Percentiles rank a stretch among this genome's conserved stretches.
Evolutionary conservation across 2,888 invertebrate species (phyloP).

Genomic region (Serripes groenlandicus): DNA sequence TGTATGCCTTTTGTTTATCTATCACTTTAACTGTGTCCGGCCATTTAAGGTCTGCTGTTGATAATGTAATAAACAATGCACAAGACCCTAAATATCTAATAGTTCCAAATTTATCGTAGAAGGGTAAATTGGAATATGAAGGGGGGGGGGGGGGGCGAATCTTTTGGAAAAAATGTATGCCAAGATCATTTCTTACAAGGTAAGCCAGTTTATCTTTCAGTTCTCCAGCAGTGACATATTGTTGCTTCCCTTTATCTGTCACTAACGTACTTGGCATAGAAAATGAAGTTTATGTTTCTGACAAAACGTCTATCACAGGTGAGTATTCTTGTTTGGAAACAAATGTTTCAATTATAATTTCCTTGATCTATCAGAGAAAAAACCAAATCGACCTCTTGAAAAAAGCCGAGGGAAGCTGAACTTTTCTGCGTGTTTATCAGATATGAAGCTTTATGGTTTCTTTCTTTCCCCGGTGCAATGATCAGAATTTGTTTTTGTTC

Average conservation of each 20-base stretch:
- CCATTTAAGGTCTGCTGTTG: slow-evolving; percentile 74
- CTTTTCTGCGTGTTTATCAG: slow-evolving; percentile 45
- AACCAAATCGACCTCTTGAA: slow-evolving; percentile 46
- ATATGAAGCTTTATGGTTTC: slow-evolving; percentile 12
- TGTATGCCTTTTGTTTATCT: slow-evolving; percentile 47
- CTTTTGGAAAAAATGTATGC: slow-evolving; percentile 63
- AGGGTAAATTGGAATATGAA: slow-evolving; percentile 64
- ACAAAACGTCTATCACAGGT: slow-evolving; percentile 58
- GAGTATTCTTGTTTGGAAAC: slow-evolving; percentile 43
- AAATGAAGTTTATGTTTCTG: slow-evolving; percentile 59
- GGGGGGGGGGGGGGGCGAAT: slow-evolving; percentile 69
- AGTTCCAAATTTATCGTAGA: slow-evolving; percentile 70
- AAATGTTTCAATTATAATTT: slow-evolving; percentile 51
- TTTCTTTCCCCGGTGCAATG: slow-evolving; percentile 57
- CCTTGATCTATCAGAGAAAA: slow-evolving; percentile 10
- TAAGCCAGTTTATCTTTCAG: slow-evolving; percentile 34
- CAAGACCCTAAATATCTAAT: slow-evolving; percentile 73
- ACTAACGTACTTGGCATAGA: slow-evolving; percentile 57
- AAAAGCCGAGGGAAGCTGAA: slow-evolving; percentile 48
- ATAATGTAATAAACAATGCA: slow-evolving; percentile 67
- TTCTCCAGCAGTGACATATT: slow-evolving; percentile 46
- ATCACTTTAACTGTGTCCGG: slow-evolving; percentile 66
- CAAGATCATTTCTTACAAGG: slow-evolving; percentile 48
- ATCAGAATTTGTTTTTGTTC: slow-evolving; percentile 19
- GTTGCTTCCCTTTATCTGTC: slow-evolving; percentile 45